These are phyloP conservation scores for Mythimna vitellina DNA, from an alignment of 2,888 invertebrate genomes.

Conservation along the genomic window DNA sequence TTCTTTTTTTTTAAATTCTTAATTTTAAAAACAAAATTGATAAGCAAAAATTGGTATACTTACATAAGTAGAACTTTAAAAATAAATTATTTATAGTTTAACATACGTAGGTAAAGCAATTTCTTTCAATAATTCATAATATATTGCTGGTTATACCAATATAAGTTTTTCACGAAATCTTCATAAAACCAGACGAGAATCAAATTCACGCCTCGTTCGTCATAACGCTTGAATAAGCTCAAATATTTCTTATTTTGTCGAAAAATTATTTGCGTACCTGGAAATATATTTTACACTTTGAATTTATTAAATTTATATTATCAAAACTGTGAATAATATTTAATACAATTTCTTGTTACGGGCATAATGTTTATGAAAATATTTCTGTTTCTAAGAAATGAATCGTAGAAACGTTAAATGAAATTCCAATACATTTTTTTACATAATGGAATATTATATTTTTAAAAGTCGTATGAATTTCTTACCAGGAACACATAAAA, in stretches of 20 bases:
- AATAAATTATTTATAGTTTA: too few species aligned
- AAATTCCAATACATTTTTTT: background rate
- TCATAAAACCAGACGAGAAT: constrained; percentile 29
- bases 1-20: constrained; percentile 3
- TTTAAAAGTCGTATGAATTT: background rate
- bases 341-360: constrained; percentile 3
- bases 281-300: constrained; percentile 12
- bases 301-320: constrained; percentile 7
- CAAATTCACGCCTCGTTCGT: constrained; percentile 37
- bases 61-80: background rate
- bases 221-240: constrained; percentile 34
- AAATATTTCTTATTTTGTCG: constrained; percentile 35
- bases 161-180: background rate
- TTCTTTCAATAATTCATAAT: too few species aligned
- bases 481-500: constrained; percentile 35
- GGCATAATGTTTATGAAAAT: background rate
- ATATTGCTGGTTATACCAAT: background rate
- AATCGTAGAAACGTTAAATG: background rate
- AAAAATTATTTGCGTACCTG: constrained; percentile 20
- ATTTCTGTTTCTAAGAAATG: constrained; percentile 17
- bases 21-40: background rate
- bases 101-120: too few species aligned
- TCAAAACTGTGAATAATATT: background rate
- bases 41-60: background rate
- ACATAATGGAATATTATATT: background rate